phyloP scores from a whole-genome alignment of 2,888 invertebrate genomes.

The Scelioninae gen. 2 region DNA sequence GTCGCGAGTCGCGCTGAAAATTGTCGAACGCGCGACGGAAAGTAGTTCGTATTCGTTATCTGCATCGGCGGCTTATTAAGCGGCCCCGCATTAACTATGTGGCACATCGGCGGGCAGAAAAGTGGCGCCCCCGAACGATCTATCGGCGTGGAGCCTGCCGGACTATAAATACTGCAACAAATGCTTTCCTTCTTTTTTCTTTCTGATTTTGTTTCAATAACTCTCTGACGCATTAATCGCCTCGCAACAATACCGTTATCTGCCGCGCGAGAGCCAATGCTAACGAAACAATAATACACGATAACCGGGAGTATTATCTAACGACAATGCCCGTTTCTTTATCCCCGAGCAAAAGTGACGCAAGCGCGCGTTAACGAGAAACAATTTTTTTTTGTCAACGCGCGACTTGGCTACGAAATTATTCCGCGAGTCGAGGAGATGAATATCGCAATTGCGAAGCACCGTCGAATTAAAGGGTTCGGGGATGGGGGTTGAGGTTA shows the following conservation, averaged over 20 bases:
- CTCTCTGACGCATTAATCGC: conserved; percentile 40
- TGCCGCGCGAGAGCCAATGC: conserved; percentile 27
- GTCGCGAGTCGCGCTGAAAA: conserved; percentile 2
- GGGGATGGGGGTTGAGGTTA: too few species aligned
- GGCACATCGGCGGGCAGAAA: conserved; percentile 42
- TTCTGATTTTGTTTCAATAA: conserved; percentile 16
- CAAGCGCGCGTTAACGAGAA: too few species aligned
- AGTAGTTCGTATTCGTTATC: conserved; percentile 52
- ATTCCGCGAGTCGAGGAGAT: too few species aligned
- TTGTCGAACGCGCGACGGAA: conserved; percentile 31
- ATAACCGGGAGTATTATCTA: conserved; percentile 41
- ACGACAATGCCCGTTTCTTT: conserved; percentile 17
- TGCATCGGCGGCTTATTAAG: conserved; percentile 38
- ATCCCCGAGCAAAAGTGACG: conserved; percentile 28
- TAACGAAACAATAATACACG: conserved; percentile 39
- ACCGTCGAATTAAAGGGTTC: too few species aligned
- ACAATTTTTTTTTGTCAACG: too few species aligned
- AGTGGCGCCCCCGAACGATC: conserved; percentile 40
- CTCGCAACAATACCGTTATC: conserved; percentile 39
- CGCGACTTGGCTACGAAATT: too few species aligned
- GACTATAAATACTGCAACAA: conserved; percentile 7
- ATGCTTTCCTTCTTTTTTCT: conserved; percentile 10
- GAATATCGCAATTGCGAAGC: too few species aligned
- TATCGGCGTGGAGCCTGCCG: conserved; percentile 31
- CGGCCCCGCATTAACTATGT: conserved; percentile 48